Conservation (phyloP, 2,113 vertebrate genomes). For the Scomber scombrus region DNA sequence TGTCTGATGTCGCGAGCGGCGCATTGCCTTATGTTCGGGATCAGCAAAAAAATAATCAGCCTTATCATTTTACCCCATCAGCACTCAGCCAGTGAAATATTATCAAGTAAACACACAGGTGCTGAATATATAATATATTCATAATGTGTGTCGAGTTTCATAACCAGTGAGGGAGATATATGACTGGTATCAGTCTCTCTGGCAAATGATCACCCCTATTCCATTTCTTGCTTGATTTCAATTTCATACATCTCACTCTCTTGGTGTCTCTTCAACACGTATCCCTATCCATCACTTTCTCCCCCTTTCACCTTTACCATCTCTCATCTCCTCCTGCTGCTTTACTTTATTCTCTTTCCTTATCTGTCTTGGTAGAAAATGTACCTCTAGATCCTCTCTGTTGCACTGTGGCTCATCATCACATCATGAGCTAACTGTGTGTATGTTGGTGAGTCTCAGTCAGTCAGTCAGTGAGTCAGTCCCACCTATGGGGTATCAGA, state of each 20-base stretch:
- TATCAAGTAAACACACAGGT: slow-evolving; percentile 60
- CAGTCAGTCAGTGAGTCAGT: slow-evolving; percentile 1
- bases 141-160: slow-evolving; percentile 65
- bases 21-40: slow-evolving; percentile 27
- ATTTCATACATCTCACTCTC: slow-evolving; percentile 51
- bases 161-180: slow-evolving; percentile 58
- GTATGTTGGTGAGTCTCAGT: not conserved
- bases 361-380: slow-evolving; percentile 31
- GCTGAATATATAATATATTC: slow-evolving; percentile 56
- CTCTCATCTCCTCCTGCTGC: slow-evolving; percentile 16
- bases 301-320: slow-evolving; percentile 20
- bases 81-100: slow-evolving; percentile 62
- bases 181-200: slow-evolving; percentile 35
- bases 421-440: slow-evolving; percentile 3
- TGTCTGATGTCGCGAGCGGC: slow-evolving; percentile 36
- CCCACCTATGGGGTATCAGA: slow-evolving; percentile 69
- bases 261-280: slow-evolving; percentile 37
- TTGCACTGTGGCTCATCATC: slow-evolving; percentile 40
- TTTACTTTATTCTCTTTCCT: slow-evolving; percentile 19
- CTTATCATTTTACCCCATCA: slow-evolving; percentile 64
- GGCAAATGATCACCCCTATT: slow-evolving; percentile 48
- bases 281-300: slow-evolving; percentile 40
- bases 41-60: slow-evolving; percentile 74
- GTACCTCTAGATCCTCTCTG: slow-evolving; percentile 46
- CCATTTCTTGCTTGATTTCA: slow-evolving; percentile 53